Percentiles rank a stretch among this genome's conserved stretches.
phyloP scores from a whole-genome alignment of 2,888 invertebrate genomes.

The Eulithis testata region DNA sequence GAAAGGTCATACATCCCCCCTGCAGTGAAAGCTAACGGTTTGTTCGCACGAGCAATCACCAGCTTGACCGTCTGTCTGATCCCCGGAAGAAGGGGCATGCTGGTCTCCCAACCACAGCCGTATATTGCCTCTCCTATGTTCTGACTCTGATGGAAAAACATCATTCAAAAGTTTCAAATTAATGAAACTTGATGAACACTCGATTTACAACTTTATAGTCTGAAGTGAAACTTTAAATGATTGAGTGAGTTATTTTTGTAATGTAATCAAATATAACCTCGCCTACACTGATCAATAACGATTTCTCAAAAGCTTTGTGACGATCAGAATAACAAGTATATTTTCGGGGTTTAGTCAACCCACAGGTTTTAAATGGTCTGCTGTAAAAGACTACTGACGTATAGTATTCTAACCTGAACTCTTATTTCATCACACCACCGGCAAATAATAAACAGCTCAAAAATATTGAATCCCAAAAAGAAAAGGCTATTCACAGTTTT shows the following conservation, averaged over 20 bases:
- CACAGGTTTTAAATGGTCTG: too few species aligned
- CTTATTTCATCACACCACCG: slow-evolving; percentile 75
- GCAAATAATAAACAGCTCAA: slow-evolving; percentile 68
- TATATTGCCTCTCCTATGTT: slow-evolving; percentile 66
- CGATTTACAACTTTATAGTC: too few species aligned
- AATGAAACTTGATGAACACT: background rate
- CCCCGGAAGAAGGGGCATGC: slow-evolving; percentile 57
- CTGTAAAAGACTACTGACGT: too few species aligned
- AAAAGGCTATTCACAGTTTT: slow-evolving; percentile 68
- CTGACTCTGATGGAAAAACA: slow-evolving; percentile 53
- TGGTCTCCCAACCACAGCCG: slow-evolving; percentile 71
- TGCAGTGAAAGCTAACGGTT: slow-evolving; percentile 67
- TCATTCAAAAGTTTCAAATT: slow-evolving; percentile 14
- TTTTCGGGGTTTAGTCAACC: too few species aligned
- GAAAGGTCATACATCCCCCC: slow-evolving; percentile 76
- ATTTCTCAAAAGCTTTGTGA: too few species aligned
- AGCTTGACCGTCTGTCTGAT: slow-evolving; percentile 61
- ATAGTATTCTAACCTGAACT: slow-evolving; percentile 56
- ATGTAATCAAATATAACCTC: too few species aligned
- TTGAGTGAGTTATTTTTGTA: too few species aligned
- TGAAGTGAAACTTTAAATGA: too few species aligned
- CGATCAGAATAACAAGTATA: too few species aligned
- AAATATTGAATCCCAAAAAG: slow-evolving; percentile 70
- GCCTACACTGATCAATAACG: too few species aligned
- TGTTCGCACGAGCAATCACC: slow-evolving; percentile 64